A percentile compares a stretch with the other conserved stretches of the same genome.
Conservation (phyloP, 1,140 invertebrate genomes). For the Bombus huntii region DNA sequence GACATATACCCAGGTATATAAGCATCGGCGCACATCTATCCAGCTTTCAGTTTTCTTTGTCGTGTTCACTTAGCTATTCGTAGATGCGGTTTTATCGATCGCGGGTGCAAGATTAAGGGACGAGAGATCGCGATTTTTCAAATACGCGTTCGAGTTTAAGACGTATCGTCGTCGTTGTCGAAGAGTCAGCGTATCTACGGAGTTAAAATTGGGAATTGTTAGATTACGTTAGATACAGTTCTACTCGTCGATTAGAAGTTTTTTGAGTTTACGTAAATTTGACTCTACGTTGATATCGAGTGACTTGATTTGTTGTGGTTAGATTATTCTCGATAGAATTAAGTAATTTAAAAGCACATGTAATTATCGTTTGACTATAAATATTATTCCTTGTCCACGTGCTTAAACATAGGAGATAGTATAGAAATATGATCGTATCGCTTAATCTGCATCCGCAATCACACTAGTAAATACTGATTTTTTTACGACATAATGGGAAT, state of each 20-base stretch:
- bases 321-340: too few species aligned
- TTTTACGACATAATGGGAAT: constrained; percentile 30
- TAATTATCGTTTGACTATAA: too few species aligned
- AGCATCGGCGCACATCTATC: not conserved
- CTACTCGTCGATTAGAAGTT: accelerated
- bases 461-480: constrained; percentile 5
- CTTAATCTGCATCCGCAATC: not conserved
- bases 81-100: not conserved
- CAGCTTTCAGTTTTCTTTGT: not conserved
- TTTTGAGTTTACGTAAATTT: too few species aligned
- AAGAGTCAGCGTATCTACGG: too few species aligned
- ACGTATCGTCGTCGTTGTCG: too few species aligned
- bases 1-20: constrained; percentile 97
- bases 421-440: not conserved
- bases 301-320: too few species aligned
- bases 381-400: not conserved
- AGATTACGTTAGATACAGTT: accelerated
- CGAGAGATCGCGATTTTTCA: not conserved
- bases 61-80: not conserved
- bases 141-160: too few species aligned
- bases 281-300: too few species aligned
- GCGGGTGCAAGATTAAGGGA: not conserved
- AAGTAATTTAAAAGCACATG: too few species aligned
- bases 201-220: too few species aligned
- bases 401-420: not conserved